phyloP scores from a whole-genome alignment of 1,140 invertebrate species.

The Orussus abietinus region DNA sequence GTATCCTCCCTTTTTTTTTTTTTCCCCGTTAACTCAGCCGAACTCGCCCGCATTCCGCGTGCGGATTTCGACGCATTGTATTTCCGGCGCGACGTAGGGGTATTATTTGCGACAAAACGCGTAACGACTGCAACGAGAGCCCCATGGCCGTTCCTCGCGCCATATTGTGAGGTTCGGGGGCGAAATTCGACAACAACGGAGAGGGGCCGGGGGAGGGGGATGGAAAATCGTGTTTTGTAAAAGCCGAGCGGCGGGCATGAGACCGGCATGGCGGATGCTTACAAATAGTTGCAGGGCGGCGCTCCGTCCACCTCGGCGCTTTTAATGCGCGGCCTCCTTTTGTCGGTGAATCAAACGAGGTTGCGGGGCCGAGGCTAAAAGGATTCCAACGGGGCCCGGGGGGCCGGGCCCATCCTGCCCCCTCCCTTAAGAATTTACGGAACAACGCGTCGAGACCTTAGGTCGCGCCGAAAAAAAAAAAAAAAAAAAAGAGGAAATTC shows the following conservation, averaged over 20 bases:
- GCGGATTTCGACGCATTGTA: no score
- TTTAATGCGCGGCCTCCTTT: conserved; percentile 26
- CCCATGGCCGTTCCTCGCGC: conserved; percentile 17
- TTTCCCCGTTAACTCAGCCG: no score
- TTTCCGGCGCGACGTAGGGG: conserved; percentile 30
- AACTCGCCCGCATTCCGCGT: no score
- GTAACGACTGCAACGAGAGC: conserved; percentile 38
- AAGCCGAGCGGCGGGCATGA: conserved; percentile 45
- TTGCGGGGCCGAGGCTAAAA: conserved; percentile 21
- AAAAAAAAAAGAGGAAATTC: no score
- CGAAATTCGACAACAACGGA: no score
- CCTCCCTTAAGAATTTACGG: no score
- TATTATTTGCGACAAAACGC: conserved; percentile 46
- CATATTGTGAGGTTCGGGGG: conserved; percentile 25
- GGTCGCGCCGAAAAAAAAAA: no score
- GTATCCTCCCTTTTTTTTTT: no score
- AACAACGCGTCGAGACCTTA: no score
- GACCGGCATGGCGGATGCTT: conserved; percentile 53
- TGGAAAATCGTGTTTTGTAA: conserved; percentile 47
- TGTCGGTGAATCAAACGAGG: conserved; percentile 33
- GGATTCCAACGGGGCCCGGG: conserved; percentile 24
- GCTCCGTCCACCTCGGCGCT: conserved; percentile 25
- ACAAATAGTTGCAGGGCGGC: conserved; percentile 52
- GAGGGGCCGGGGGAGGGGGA: conserved; percentile 23
- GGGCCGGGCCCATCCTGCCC: no score